Evolutionary conservation across 2,888 invertebrate genomes (phyloP), one percentile per base, ranked within the genome.

Genomic region (Venusia cambrica): DNA sequence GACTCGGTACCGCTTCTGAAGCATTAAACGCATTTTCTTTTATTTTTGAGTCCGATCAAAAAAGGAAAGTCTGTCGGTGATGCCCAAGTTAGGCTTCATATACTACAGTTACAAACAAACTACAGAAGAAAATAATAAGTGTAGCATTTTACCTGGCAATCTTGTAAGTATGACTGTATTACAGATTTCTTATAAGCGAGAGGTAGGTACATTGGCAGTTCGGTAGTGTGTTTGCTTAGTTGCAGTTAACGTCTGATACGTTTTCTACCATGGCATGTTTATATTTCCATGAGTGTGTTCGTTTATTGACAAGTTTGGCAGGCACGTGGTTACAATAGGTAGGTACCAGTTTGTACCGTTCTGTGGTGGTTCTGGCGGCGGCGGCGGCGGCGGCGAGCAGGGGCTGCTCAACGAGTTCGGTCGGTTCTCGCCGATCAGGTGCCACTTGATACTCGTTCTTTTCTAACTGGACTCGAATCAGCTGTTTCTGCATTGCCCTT

Each of bases 401-500:
- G 68, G 68, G 73, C 72, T 76, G 73, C 75, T 74, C 77, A 77
- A 84, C 85, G 66, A 81, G 85, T 84, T 79, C 73, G 74, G 78
- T 66, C 80, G 77, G 79, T 79, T 76, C 76, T 73, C 72, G 71
- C 62, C 74, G 68, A 69, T 80, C 81, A 80, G 80, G 81, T 84
- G 80, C 77, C 77, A 75, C 76, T 75, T 71, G 73, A 80, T 78
- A 81, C 84, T 73, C 64, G 84, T 84, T 80, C 83, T 77, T 70
- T 76, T 80, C 84, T 85, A 84, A 85, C 85, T 81, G 84, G 81
- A 81, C 73, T 77, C 58, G 62, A 62, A 79, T 81, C 84, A 85
- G 83, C 84, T 84, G 84, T 72, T 74, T 60, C 66, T 61, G 65
- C 54, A 56, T 63, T 63, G 67, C 64, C 70, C 70, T 69, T 63